Percentiles rank a stretch among this genome's conserved stretches.
Evolutionary conservation across 2,888 invertebrate species (phyloP).

Genomic region (Dilophus febrilis): DNA sequence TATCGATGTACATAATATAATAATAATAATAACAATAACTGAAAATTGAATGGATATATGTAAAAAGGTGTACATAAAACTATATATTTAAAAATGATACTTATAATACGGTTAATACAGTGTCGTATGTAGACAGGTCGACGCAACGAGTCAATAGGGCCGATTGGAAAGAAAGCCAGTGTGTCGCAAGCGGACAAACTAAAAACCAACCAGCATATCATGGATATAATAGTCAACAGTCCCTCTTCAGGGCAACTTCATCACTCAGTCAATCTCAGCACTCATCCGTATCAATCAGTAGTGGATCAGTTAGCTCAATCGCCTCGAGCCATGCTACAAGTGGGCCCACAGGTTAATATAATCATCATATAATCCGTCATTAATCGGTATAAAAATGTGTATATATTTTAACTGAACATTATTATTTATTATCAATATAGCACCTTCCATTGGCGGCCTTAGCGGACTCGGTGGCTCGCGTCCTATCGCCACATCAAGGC

Average conservation of each 20-base stretch:
- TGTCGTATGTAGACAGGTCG: slow-evolving; percentile 75
- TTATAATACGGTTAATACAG: slow-evolving; percentile 31
- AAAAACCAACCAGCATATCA: slow-evolving; percentile 19
- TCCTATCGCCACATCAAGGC: slow-evolving; percentile 48
- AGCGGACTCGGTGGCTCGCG: slow-evolving; percentile 41
- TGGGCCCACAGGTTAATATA: slow-evolving; percentile 31
- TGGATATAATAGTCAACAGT: slow-evolving; percentile 13
- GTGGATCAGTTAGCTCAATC: slow-evolving; percentile 48
- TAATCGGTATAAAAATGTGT: no score
- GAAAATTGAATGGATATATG: no score
- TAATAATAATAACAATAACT: no score
- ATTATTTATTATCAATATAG: no score
- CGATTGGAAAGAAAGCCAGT: slow-evolving; percentile 75
- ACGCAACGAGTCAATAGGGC: slow-evolving; percentile 71
- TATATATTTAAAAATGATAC: not conserved
- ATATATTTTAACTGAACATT: no score
- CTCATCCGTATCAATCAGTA: slow-evolving; percentile 34
- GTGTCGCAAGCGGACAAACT: slow-evolving; percentile 54
- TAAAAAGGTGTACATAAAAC: no score
- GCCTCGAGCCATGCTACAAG: slow-evolving; percentile 38
- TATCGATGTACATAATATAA: no score
- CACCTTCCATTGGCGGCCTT: slow-evolving; percentile 34
- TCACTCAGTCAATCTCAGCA: slow-evolving; percentile 52
- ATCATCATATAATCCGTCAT: no score
- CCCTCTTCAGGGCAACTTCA: slow-evolving; percentile 50